phyloP scores from a whole-genome alignment of 2,113 vertebrate species.

The Oncorhynchus keta region DNA sequence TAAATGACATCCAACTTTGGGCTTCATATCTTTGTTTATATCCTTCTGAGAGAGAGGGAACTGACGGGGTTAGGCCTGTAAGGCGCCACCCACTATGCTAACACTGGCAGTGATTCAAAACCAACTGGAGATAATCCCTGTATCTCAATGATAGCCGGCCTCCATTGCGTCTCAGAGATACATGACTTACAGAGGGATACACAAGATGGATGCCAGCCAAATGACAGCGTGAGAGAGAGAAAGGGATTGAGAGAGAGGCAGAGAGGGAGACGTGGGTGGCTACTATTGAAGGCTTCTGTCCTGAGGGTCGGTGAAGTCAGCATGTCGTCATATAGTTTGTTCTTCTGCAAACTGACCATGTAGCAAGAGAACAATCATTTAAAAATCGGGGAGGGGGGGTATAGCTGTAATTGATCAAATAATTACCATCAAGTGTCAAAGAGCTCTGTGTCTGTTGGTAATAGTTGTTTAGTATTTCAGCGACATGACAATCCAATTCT shows the following conservation, averaged over 20 bases:
- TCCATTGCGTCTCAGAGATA: conserved; percentile 20
- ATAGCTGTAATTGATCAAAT: conserved; percentile 52
- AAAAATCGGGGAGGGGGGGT: conserved; percentile 30
- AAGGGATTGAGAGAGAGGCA: no score
- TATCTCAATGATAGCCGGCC: conserved; percentile 10
- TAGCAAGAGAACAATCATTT: conserved; percentile 49
- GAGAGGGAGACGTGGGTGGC: not conserved
- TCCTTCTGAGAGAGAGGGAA: not conserved
- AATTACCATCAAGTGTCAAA: conserved; percentile 38
- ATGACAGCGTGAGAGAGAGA: not conserved
- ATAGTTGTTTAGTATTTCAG: conserved; percentile 67
- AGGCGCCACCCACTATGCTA: not conserved
- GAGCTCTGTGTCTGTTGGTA: conserved; percentile 49
- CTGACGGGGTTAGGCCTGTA: not conserved
- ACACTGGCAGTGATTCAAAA: not conserved
- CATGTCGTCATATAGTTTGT: conserved; percentile 50
- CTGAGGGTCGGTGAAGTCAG: conserved; percentile 3
- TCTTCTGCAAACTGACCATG: conserved; percentile 55
- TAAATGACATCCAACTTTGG: no score
- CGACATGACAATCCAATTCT: conserved; percentile 45
- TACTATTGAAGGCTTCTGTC: not conserved
- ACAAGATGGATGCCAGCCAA: conserved; percentile 16
- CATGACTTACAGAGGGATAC: conserved; percentile 19
- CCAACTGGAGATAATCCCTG: conserved; percentile 17
- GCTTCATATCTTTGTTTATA: no score